Percentiles rank a stretch among this genome's conserved stretches.
Conservation (phyloP, 2,888 invertebrate genomes). For the Synanthedon andrenaeformis region DNA sequence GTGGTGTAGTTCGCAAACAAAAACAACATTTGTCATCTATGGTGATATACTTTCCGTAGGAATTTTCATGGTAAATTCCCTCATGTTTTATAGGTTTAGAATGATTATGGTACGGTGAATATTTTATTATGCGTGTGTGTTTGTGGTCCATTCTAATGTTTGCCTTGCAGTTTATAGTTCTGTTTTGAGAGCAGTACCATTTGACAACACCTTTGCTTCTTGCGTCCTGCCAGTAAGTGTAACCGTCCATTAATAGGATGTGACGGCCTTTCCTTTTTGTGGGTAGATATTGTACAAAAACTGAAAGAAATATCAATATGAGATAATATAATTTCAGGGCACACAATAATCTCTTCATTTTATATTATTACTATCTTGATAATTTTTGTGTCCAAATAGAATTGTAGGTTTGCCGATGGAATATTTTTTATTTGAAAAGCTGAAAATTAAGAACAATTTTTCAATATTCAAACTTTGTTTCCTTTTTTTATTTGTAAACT, state of each 20-base stretch:
- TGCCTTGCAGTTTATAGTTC: slow-evolving; percentile 13
- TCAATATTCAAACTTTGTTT: too few relatives aligned
- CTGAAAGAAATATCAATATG: slow-evolving; percentile 6
- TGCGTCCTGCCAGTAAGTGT: slow-evolving; percentile 22
- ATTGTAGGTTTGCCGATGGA: neutral
- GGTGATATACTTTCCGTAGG: neutral
- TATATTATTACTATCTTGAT: neutral
- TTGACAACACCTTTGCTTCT: slow-evolving; percentile 13
- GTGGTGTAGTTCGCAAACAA: too few relatives aligned
- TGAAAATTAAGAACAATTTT: neutral
- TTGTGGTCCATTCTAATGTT: slow-evolving; percentile 16
- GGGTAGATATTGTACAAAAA: slow-evolving; percentile 12
- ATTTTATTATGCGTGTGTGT: neutral
- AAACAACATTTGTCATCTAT: too few relatives aligned
- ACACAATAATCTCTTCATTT: too few relatives aligned
- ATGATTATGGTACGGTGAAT: neutral
- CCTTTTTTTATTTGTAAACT: too few relatives aligned
- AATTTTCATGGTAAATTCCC: neutral
- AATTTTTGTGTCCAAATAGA: neutral
- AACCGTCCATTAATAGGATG: slow-evolving; percentile 17
- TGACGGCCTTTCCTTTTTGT: slow-evolving; percentile 13
- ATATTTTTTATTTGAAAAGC: neutral
- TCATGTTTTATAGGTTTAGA: neutral
- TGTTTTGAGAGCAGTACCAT: slow-evolving; percentile 22
- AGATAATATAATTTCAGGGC: too few relatives aligned